phyloP scores from a whole-genome alignment of 1,140 invertebrate species.

The Carposina sasakii region DNA sequence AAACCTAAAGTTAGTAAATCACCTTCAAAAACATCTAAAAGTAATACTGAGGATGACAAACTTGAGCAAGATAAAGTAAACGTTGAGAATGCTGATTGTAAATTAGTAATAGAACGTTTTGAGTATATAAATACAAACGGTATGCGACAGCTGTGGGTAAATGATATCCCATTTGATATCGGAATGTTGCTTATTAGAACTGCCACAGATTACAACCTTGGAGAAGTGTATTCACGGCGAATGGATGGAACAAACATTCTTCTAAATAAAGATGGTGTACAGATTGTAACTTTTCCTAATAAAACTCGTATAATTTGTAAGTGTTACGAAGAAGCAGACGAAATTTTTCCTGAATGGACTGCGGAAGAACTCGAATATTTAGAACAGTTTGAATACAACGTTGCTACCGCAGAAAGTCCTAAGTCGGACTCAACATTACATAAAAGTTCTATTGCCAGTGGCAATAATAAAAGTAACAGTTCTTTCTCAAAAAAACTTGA shows the following conservation, averaged over 20 bases:
- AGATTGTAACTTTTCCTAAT: constrained; percentile 62
- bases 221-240: constrained; percentile 70
- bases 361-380: constrained; percentile 46
- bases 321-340: constrained; percentile 58
- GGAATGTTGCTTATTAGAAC: constrained; percentile 68
- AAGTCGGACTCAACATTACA: constrained; percentile 35
- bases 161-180: constrained; percentile 33
- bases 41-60: constrained; percentile 28
- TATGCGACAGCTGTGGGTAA: constrained; percentile 42
- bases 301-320: constrained; percentile 68
- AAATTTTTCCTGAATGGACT: constrained; percentile 57
- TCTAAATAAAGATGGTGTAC: constrained; percentile 68
- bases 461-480: constrained; percentile 20
- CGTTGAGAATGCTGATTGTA: constrained; percentile 14
- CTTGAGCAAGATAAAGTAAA: constrained; percentile 12
- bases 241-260: constrained; percentile 72
- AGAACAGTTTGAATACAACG: constrained; percentile 27
- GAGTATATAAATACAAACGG: constrained; percentile 48
- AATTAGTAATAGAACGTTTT: constrained; percentile 53
- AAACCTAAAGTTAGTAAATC: constrained; percentile 39
- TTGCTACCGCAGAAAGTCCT: constrained; percentile 23
- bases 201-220: constrained; percentile 67
- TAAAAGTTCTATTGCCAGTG: constrained; percentile 31
- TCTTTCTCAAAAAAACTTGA: constrained; percentile 23
- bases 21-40: constrained; percentile 41